Conservation (phyloP, 1,140 invertebrate genomes). For the Scaptomyza montana region DNA sequence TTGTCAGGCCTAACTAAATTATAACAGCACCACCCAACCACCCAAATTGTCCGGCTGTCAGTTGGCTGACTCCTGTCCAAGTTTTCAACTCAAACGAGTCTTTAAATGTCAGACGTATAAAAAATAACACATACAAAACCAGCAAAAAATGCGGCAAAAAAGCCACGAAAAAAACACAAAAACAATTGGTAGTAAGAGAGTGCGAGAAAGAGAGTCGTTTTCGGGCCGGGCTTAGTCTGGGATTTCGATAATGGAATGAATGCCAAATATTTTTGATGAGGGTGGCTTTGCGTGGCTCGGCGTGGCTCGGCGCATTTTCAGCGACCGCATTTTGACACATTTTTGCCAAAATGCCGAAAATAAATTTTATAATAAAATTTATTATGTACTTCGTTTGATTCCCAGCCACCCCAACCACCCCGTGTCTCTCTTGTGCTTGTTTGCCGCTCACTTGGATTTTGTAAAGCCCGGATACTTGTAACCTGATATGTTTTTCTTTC, state of each 20-base stretch:
- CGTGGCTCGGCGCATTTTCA: constrained; percentile 25
- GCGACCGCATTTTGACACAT: constrained; percentile 79
- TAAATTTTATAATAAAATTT: constrained; percentile 83
- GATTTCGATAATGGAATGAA: constrained; percentile 82
- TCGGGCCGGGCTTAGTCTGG: constrained; percentile 66
- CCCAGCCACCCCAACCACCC: neutral
- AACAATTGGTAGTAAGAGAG: constrained; percentile 17
- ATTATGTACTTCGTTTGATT: constrained; percentile 72
- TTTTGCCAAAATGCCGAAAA: constrained; percentile 55
- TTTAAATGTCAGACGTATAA: constrained; percentile 41
- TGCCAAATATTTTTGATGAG: constrained; percentile 80
- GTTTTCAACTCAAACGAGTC: constrained; percentile 47
- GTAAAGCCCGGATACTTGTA: constrained; percentile 37
- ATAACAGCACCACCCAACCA: constrained; percentile 8
- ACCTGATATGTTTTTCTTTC: constrained; percentile 66
- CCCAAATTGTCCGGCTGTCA: constrained; percentile 43
- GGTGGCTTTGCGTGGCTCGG: constrained; percentile 34
- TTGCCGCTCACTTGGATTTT: constrained; percentile 52
- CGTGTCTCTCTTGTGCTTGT: constrained; percentile 15
- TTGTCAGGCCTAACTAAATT: constrained; percentile 73
- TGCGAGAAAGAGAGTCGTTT: constrained; percentile 4
- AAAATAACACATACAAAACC: constrained; percentile 10
- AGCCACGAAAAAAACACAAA: constrained; percentile 15
- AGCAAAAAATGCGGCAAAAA: constrained; percentile 26
- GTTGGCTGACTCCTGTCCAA: constrained; percentile 45